These are phyloP conservation scores for Globia sparganii DNA, from an alignment of 2,888 invertebrate species.

Conservation along the genomic window DNA sequence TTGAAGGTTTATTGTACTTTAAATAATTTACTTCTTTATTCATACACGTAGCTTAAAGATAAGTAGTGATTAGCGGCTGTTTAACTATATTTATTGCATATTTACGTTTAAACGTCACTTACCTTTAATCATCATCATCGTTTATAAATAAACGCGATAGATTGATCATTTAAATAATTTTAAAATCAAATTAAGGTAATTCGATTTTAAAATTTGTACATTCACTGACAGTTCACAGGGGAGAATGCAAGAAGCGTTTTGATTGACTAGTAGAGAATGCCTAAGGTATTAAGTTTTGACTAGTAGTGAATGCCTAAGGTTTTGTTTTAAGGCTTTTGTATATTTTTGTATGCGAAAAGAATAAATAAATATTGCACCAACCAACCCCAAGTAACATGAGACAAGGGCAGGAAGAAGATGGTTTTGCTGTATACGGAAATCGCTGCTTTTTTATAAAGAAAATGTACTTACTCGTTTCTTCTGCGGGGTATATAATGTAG, in stretches of 20 bases:
- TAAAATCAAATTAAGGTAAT: too few species aligned
- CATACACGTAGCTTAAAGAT: too few species aligned
- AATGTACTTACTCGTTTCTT: constrained; percentile 11
- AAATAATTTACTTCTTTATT: too few species aligned
- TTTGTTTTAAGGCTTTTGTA: too few species aligned
- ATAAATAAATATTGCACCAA: neutral
- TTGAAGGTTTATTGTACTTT: neutral
- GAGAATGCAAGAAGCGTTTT: neutral
- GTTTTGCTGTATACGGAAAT: neutral
- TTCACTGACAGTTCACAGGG: neutral
- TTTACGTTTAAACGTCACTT: too few species aligned
- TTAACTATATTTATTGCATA: too few species aligned
- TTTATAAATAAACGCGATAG: too few species aligned
- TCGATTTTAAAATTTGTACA: neutral
- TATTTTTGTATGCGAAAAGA: neutral
- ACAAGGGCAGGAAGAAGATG: neutral
- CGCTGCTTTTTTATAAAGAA: neutral
- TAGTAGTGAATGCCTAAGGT: too few species aligned
- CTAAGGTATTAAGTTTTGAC: too few species aligned
- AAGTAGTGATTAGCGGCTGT: too few species aligned
- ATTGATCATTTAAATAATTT: neutral
- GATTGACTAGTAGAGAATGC: too few species aligned
- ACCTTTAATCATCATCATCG: too few species aligned
- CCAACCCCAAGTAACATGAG: neutral
- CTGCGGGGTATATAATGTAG: neutral